Percentiles rank a stretch among this genome's conserved stretches.
Evolutionary conservation across 1,140 invertebrate genomes (phyloP).

Genomic region (Leguminivora glycinivorella): DNA sequence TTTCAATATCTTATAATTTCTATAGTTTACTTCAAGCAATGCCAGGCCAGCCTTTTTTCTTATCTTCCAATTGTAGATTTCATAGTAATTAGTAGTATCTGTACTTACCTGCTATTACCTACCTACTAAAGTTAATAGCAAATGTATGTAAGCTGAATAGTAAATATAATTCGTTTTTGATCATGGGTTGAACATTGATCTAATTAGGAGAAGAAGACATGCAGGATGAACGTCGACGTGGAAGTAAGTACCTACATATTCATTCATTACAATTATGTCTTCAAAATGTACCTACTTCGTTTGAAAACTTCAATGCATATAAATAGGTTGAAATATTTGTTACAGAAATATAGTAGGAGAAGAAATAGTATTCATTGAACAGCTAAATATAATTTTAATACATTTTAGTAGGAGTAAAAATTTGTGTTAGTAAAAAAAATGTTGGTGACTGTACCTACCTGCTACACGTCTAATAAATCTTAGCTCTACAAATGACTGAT

Average conservation of each 20-base stretch:
- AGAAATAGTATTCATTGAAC: not conserved
- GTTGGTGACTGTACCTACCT: constrained; percentile 5
- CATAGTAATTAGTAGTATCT: too few species aligned
- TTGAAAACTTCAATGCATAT: not conserved
- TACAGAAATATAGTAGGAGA: not conserved
- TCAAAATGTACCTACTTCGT: not conserved
- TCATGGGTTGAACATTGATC: not conserved
- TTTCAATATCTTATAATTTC: too few species aligned
- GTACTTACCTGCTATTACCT: too few species aligned
- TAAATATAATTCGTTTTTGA: not conserved
- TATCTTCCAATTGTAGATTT: too few species aligned
- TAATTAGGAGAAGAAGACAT: not conserved
- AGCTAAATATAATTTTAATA: not conserved
- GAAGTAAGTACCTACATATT: not conserved
- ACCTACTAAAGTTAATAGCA: too few species aligned
- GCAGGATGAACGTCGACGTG: not conserved
- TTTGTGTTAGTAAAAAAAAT: not conserved
- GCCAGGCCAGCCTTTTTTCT: too few species aligned
- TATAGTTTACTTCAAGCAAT: too few species aligned
- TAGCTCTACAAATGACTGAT: constrained; percentile 13
- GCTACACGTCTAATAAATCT: not conserved
- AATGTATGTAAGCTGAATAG: too few species aligned
- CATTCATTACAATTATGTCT: not conserved
- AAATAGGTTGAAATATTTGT: not conserved
- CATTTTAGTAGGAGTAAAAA: not conserved